Base-by-base conservation (phyloP, 2,888 invertebrate species). In the Uropetala carovei region DNA sequence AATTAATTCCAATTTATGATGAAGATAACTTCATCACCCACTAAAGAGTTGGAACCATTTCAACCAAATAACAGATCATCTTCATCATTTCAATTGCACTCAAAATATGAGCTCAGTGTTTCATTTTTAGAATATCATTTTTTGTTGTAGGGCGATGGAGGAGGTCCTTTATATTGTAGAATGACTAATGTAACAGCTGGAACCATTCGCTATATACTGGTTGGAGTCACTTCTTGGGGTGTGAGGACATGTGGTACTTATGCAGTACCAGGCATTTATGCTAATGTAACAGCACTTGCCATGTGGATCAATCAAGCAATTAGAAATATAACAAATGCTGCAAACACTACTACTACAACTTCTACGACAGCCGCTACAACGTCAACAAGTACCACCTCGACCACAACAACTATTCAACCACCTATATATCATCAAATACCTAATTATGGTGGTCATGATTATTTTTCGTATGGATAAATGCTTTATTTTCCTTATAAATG, bases 121-220 rank as follows among this genome's bases (percentile, higher is more conserved):
- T 43, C 43, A 43, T 43, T 43, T 43, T 43, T 43, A 43, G 10
- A 16, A 22, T n/a, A 3, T 8, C n/a, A 22, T 75, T 56, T 2
- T 22, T 16, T 57, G 11, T 27, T 89, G 7, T 43, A 89, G 89
- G 89, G 89, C 14, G 89, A 89, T 89, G 89, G 89, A 27, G 89
- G 89, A 30, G 89, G 89, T 4, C 89, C 89, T 43, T n/a, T 89
- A 14, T 89, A 64, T 64, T 89, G 89, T 60, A 60, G 89, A 14
- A 89, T 89, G 89, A 89, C 89, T 18, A 89, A 89, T 89, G 89
- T 64, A 30, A 64, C 89, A 64, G 89, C 89, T 30, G 64, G 89
- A 18, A n/a, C 60, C 60, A 59, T 64, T 16, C 14, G 89, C 11
- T 89, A 89, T 14, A 27, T 89, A 30, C 89, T 89, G 27, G 64